Base-by-base conservation (phyloP, 2,113 vertebrate genomes). In the Cinclus cinclus region DNA sequence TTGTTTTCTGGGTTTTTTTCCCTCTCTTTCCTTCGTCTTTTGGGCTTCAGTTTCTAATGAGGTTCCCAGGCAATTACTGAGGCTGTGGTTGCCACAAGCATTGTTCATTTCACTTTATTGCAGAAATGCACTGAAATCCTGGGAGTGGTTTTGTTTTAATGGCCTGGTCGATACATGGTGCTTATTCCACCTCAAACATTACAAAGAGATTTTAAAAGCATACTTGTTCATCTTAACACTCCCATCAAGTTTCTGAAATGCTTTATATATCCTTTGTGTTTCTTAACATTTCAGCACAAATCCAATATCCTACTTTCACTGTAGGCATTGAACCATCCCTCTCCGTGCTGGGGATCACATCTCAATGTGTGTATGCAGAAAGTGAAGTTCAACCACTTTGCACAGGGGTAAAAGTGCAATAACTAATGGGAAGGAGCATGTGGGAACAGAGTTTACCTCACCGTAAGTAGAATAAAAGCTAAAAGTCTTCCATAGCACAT, bases 251-350 rank as follows among this genome's bases (percentile, higher is more conserved):
- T 95, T 84, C 64, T 87, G 91, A 92, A 95, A 83, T 59, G 80
- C 52, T 94, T 88, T 20, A 91, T 94, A 68, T 63, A 87, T 81
- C 73, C 86, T 87, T 13, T 41, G 35, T 68, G 77, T 91, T 95
- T 94, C 92, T 90, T 74, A 87, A 74, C 35, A 56, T 78, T 93
- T 90, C 89, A 89, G 56, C 80, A 94, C 73, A 94, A 93, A 95
- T 94, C 60, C 80, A 87, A 74, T 90, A 83, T 17, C 12, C 4
- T 78, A 1, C 56, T 87, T 87, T 59, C 64, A 81, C 80, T 71
- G 47, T 31, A 70, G 64, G 64, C 56, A 52, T 6, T 74, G 75
- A 83, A 69, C 60, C 63, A 65, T 81, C 83, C 33, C 39, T 92
- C 56, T 49, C 44, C 31, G 0, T 31, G 67, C 44, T 4, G 4